Evolutionary conservation across 2,888 invertebrate species (phyloP), one percentile per base, ranked within the genome.

Genomic region (Pristionchus fissidentatus): DNA sequence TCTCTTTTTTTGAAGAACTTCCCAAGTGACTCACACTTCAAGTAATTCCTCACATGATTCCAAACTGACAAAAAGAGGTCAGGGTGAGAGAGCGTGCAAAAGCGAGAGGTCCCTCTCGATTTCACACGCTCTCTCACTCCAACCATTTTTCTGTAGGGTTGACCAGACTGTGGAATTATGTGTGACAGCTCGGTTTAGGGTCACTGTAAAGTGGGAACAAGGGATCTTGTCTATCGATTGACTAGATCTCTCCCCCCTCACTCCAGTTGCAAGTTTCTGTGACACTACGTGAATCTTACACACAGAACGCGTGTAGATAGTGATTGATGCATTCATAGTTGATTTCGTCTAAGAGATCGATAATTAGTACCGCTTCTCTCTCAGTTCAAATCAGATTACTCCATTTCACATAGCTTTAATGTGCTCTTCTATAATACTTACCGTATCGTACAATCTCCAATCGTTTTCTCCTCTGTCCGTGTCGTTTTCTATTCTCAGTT

Each of bases 401-500:
- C 22, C 7, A 3, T 26, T 41, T 13, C 13, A 5, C 2, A 41
- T 41, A 22, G 70, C 15, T 70, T 41, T 26, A 41, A n/a, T n/a
- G n/a, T 70, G 26, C 41, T 70, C n/a, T n/a, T 57, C 8, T 57
- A 66, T 66, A 8, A 70, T 70, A n/a, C n/a, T n/a, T n/a, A n/a
- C n/a, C 38, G 22, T 22, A 38, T 13, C 13, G 60, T 32, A 66
- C 62, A 66, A 38, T 66, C 35, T 19, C 62, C 62, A 66, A 32
- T 66, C 38, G 19, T 66, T 38, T 22, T 66, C n/a, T 66, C 38
- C 62, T 66, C 62, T 22, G 38, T 70, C 70, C 70, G n/a, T 26
- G 66, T 70, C 41, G 70, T 70, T 70, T 70, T 26, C n/a, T 70
- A 26, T 43, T 70, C 70, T 70, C 70, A 70, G 70, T 41, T 70